phyloP scores from a whole-genome alignment of 2,888 invertebrate genomes.

The Sinhomidia bicolor region DNA sequence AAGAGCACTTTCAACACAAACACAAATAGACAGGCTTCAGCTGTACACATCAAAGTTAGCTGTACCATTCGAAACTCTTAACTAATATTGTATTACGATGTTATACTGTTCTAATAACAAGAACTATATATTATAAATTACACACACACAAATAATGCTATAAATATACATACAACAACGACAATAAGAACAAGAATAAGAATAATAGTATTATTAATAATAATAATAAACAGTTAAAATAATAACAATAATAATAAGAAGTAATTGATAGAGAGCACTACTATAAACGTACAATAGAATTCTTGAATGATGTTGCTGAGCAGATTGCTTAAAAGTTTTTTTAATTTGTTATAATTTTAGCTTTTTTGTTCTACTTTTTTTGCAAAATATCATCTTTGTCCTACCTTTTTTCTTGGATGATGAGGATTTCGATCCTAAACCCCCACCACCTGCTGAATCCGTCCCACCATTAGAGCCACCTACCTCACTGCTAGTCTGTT shows the following conservation, averaged over 20 bases:
- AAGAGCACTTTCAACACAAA: not conserved
- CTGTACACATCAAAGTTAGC: not conserved
- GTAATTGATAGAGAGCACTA: not conserved
- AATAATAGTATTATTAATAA: no score
- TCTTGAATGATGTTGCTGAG: not conserved
- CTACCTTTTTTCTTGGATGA: slow-evolving; percentile 66
- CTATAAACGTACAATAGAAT: not conserved
- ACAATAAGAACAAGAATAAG: not conserved
- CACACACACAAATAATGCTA: not conserved
- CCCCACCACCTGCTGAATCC: slow-evolving; percentile 20
- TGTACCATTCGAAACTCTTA: not conserved
- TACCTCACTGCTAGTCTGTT: not conserved
- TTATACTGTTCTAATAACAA: no score
- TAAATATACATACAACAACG: not conserved
- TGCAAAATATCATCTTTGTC: not conserved
- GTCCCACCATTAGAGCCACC: not conserved
- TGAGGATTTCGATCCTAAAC: slow-evolving; percentile 6
- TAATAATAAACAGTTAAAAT: not conserved
- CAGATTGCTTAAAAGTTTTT: not conserved
- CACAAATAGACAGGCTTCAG: not conserved
- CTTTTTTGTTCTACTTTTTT: not conserved
- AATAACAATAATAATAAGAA: no score
- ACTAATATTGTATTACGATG: not conserved
- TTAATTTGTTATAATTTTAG: not conserved
- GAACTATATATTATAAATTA: no score